Evolutionary conservation across 2,113 vertebrate species (phyloP), one percentile per base, ranked within the genome.

Genomic region (Noturus placidus): DNA sequence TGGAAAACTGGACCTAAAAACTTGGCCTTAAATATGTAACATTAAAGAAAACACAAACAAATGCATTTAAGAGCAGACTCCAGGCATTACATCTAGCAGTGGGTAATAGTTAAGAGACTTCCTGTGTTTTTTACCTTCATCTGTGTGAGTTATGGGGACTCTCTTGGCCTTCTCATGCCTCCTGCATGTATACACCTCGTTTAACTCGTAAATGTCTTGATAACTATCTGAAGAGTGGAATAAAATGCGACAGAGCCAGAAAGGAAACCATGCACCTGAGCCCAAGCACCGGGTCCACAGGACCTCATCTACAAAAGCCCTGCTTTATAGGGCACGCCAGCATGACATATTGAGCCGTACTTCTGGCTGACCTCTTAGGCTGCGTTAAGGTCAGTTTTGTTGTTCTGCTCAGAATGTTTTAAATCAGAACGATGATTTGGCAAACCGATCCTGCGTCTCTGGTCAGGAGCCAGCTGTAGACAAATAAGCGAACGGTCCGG

Each of bases 321-420:
- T 15, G 81, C 63, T 54, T 33, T 84, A 52, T 83, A 83, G 63
- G 15, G 10, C 82, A 70, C 7, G 65, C 63, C 82, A 84, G 67
- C 20, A 56, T 84, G 83, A 84, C 50, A 56, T 84, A 84, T 56
- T 13, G 83, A 74, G 83, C 50, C 22, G 67, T 17, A 56, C 67
- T 57, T 72, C 83, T 70, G 67, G 30, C 83, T 84, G 50, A 72
- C 67, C 83, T 84, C 83, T 46, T 38, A 22, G 67, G 63, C n/a
- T 70, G 63, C 50, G 70, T 69, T 84, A 69, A 52, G 82, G 82
- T 84, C 82, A 50, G 15, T 69, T 84, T 83, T 50, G 61, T n/a
- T 30, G 61, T 14, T 17, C 46, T 38, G 67, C 33, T 84, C 20
- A 10, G 50, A 84, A 84, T 27, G 50, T 56, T 84, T 84, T 38